Evolutionary conservation across 2,888 invertebrate genomes (phyloP), one percentile per base, ranked within the genome.

Genomic region (Xestia xanthographa): DNA sequence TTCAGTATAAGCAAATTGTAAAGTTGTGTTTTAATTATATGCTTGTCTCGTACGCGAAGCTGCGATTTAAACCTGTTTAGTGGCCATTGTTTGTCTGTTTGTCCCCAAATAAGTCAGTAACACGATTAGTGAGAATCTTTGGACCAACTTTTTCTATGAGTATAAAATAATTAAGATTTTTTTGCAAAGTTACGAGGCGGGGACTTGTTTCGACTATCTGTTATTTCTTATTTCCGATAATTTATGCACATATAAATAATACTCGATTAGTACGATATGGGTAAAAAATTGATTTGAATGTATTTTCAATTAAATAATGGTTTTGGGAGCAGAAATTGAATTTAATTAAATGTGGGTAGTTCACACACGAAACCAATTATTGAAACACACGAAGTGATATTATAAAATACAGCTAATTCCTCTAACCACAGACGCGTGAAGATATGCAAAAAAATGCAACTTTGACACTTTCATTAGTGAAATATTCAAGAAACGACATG

Each of bases 21-120:
- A 79, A 71, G 87, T 91, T 86, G 91, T 82, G 72, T 87, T 88
- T 87, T 94, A 94, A 93, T 94, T 92, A 93, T 91, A 95, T 95
- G 92, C 95, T 90, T 86, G 94, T 94, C 95, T 92, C 94, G 95
- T 95, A 88, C 91, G 84, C 89, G 89, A 88, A 90, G 89, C 90
- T 90, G 92, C 94, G 95, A 93, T 95, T 95, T 94, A 94, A 95
- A 95, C 94, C 93, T 93, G 95, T 94, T 94, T 95, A 94, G 91
- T 91, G 91, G 87, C 92, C 91, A 94, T 94, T 94, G 94, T 92
- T 89, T 91, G 90, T 87, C 65, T 75, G 86, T 80, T 60, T 91
- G 92, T 90, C 90, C 90, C 91, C 92, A 92, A 94, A 93, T 93
- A 89, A 79, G 87, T 83, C 78, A 70, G 86, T 80, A 82, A 86